These are phyloP conservation scores for Saguinus midas DNA, from an alignment of 2,113 vertebrate genomes.

Conservation along the genomic window DNA sequence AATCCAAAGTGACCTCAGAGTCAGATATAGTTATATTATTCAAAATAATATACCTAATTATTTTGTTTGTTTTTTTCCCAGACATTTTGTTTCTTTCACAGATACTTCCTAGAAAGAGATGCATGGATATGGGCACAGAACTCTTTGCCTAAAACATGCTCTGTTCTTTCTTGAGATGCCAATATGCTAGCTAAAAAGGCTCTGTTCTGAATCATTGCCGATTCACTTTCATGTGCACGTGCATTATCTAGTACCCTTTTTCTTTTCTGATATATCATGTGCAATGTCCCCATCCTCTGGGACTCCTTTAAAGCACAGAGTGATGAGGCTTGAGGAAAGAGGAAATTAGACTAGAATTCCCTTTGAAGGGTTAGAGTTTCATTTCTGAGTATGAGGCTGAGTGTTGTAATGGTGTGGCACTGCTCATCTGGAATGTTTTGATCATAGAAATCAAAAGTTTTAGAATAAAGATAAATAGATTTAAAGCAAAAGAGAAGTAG, in stretches of 20 bases:
- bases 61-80: background rate
- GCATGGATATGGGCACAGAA: background rate
- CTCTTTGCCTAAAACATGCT: background rate
- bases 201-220: background rate
- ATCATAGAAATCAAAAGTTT: background rate
- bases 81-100: background rate
- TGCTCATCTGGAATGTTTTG: background rate
- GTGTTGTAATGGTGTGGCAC: background rate
- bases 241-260: accelerated
- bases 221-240: background rate
- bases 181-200: background rate
- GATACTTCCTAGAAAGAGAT: background rate
- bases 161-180: background rate
- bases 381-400: background rate
- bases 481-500: background rate
- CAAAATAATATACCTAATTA: background rate
- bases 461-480: background rate
- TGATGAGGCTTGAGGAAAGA: background rate
- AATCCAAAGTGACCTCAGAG: background rate
- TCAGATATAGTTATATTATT: background rate
- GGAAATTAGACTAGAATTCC: background rate
- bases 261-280: background rate
- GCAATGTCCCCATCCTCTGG: background rate
- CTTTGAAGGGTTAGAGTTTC: background rate
- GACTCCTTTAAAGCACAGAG: background rate